Base-by-base conservation (phyloP, 2,113 vertebrate genomes). In the Hippocampus abdominalis region DNA sequence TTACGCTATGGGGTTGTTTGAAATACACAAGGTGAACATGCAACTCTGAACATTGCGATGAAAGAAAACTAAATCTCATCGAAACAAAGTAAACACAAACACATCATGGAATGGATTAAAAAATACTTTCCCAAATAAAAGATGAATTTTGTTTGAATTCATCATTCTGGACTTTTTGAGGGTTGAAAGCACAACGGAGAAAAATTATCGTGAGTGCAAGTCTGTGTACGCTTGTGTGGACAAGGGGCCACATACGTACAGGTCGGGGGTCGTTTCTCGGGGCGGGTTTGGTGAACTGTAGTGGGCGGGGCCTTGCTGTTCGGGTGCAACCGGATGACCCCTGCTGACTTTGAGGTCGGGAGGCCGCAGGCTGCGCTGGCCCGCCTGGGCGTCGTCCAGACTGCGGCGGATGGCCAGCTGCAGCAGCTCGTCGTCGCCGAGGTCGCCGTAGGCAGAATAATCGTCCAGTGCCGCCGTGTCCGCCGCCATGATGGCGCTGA, bases 391-490 rank as follows among this genome's bases (percentile, higher is more conserved):
- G 2, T 96, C 94, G 0, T 73, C 88, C 69, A 99, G 80, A 80
- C 97, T 99, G 84, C 93, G 95, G 73, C 96, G 94, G 0, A 98
- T 95, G 78, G 95, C 95, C 80, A 99, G 84, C 83, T 96, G 93
- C 59, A 98, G 77, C n/a, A 98, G 93, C 72, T 99, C 93, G 0
- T 97, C 94, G 61, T 99, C 95, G 0, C 90, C 94, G 81, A 98
- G 80, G 82, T 94, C 92, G 27, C 92, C 89, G 81, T 96, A 98
- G 51, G 95, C 70, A 32, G 93, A 97, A 85, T 96, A 97, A 70
- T 98, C 97, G 64, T 98, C 95, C 0, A 87, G 87, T 16, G 90
- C 90, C 1, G 57, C 68, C 12, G 84, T 59, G 23, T 79, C 46
- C 0, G 88, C 84, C 0, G 88, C 84, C 90, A 92, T 91, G 64